Base-by-base conservation (phyloP, 1,140 invertebrate species). In the Atta texana region DNA sequence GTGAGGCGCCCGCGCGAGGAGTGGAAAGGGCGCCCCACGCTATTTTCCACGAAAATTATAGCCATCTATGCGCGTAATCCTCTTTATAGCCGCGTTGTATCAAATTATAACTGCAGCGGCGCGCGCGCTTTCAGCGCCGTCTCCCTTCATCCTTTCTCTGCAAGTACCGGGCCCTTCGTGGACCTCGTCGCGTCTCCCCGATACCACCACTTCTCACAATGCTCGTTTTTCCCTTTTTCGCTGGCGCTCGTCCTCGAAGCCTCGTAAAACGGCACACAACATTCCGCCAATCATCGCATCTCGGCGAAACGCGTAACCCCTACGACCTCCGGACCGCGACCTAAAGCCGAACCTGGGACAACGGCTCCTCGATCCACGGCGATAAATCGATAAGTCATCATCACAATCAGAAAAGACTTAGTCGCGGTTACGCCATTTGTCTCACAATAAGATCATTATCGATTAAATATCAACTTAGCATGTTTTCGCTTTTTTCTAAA, bases 281-380 rank as follows among this genome's bases (percentile, higher is more conserved):
- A 92, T 92, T 92, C 91, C 90, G 89, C 90, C 92, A 90, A 92
- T 92, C 91, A 92, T 92, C 89, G 74, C 84, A 55, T 68, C 39
- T 44, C 57, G 85, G 63, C 82, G 90, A 89, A 88, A 81, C 75
- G 66, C 21, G 72, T 89, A 77, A 89, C 72, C 88, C 39, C 51
- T 24, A 39, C 18, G 88, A 89, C 64, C 87, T 64, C 21, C 51
- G 34, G 49, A 34, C 61, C 64, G 59, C 76, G 85, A 78, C 88
- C 88, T 82, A 72, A 44, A 68, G 69, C 69, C 74, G 39, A 88
- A 88, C 87, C 63, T 66, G 71, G 86, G 34, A 77, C 71, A 69
- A 81, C 87, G 31, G 18, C 21, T 72, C 21, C 21, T 68, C 81
- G 74, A 76, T 86, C 63, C 82, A 86, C 69, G 44, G 16, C 59